Conservation (phyloP, 2,888 invertebrate genomes). For the Athalia cordata region DNA sequence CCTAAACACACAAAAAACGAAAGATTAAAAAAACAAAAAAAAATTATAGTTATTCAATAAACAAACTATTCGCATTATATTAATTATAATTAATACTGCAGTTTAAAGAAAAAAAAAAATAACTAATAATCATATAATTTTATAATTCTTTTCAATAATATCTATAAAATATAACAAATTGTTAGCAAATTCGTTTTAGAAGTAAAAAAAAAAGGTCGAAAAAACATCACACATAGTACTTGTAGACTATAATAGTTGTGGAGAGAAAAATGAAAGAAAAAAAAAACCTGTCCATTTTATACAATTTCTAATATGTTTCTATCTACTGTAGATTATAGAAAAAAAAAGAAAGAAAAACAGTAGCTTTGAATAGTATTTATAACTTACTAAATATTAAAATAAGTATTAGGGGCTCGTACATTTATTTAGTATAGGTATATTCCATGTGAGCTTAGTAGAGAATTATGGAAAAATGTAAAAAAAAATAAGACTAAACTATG, state of each 20-base stretch:
- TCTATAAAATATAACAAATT: no score
- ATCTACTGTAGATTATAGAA: constrained; percentile 63
- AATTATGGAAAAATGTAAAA: not conserved
- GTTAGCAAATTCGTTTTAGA: not conserved
- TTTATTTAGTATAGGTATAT: constrained; percentile 21
- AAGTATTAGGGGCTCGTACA: constrained; percentile 40
- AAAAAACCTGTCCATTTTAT: constrained; percentile 69
- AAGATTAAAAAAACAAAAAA: no score
- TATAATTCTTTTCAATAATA: not conserved
- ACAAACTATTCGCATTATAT: constrained; percentile 45
- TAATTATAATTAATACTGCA: constrained; percentile 55
- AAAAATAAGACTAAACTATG: not conserved
- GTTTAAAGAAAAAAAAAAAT: constrained; percentile 53
- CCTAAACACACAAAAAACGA: constrained; percentile 59
- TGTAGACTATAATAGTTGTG: no score
- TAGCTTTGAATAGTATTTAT: constrained; percentile 67
- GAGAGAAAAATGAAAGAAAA: constrained; percentile 4
- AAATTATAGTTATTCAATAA: not conserved
- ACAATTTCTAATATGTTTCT: constrained; percentile 71
- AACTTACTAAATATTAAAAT: constrained; percentile 54
- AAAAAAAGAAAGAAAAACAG: constrained; percentile 58
- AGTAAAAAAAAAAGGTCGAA: not conserved
- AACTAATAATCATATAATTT: constrained; percentile 36
- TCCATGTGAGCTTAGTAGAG: constrained; percentile 32
- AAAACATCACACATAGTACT: constrained; percentile 46